phyloP scores from a whole-genome alignment of 2,888 invertebrate species.

The Diloba caeruleocephala region DNA sequence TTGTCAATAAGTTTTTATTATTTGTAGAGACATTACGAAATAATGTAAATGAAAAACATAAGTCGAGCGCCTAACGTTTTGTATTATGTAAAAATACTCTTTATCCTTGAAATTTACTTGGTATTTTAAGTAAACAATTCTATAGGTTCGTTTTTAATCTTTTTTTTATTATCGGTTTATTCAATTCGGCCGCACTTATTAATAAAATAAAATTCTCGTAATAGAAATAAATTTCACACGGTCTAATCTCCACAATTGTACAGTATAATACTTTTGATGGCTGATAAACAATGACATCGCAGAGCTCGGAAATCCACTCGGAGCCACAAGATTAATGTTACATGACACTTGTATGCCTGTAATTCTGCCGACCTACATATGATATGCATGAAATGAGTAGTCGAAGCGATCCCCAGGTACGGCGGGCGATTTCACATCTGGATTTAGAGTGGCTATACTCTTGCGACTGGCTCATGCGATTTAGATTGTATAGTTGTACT shows the following conservation, averaged over 20 bases:
- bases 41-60: constrained; percentile 15
- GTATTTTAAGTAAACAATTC: neutral
- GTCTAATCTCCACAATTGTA: constrained; percentile 1
- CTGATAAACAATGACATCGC: constrained; percentile 51
- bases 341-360: constrained; percentile 42
- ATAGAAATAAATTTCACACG: too few relatives aligned
- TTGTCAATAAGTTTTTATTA: too few relatives aligned
- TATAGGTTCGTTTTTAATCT: neutral
- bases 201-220: too few relatives aligned
- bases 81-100: constrained; percentile 2
- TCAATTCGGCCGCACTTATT: too few relatives aligned
- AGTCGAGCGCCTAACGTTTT: constrained; percentile 3
- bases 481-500: neutral
- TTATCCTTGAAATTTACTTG: neutral
- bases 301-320: constrained; percentile 42
- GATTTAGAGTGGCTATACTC: constrained; percentile 23
- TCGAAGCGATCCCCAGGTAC: constrained; percentile 58
- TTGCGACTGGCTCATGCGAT: constrained; percentile 19
- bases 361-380: constrained; percentile 55
- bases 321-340: constrained; percentile 52
- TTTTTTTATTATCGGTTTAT: too few relatives aligned
- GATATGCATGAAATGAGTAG: constrained; percentile 60
- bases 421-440: constrained; percentile 47
- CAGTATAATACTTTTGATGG: constrained; percentile 19
- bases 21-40: constrained; percentile 19